Evolutionary conservation across 1,140 invertebrate species (phyloP), one percentile per base, ranked within the genome.

Genomic region (Drosophila ambigua): DNA sequence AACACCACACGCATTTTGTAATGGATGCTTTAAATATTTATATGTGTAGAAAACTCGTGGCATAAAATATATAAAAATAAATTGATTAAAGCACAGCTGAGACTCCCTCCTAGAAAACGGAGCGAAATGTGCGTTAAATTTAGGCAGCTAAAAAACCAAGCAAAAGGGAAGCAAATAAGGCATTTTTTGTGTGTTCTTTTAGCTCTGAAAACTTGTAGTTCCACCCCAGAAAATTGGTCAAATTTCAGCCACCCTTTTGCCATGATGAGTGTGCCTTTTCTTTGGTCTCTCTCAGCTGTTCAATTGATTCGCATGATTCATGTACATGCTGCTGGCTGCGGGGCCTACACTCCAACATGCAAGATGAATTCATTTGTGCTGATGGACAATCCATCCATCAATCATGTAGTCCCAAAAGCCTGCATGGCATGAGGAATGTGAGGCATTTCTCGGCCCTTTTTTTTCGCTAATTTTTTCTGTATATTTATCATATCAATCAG

Each of bases 301-400:
- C 51, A 59, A 31, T 51, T 52, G 73, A 44, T 57, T 48, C 15
- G 7, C 23, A 44, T 58, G 59, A 57, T 66, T 50, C 61, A 51
- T 39, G 28, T 16, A 16, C 44, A 62, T 76, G 67, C 48, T 50
- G 55, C 26, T 65, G 74, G 43, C 23, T 52, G 31, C 35, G 49
- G 31, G 53, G 45, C 63, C 63, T 43, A 48, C 43, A 62, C 41
- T 63, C 57, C 52, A 83, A 69, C 49, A 82, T 83, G 81, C 48
- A 83, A 83, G 79, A 83, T 60, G 48, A 79, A 79, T 83, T 79
- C 75, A 73, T 76, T 85, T 68, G 20, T 3, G 61, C 52, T 45
- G 67, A 41, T 80, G 66, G 63, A 54, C 68, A 62, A 69, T 69
- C 41, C 66, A 85, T 78, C 82, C 68, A 85, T 85, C 82, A 85